These are phyloP conservation scores for Aromia moschata DNA, from an alignment of 2,888 invertebrate genomes.

Conservation along the genomic window DNA sequence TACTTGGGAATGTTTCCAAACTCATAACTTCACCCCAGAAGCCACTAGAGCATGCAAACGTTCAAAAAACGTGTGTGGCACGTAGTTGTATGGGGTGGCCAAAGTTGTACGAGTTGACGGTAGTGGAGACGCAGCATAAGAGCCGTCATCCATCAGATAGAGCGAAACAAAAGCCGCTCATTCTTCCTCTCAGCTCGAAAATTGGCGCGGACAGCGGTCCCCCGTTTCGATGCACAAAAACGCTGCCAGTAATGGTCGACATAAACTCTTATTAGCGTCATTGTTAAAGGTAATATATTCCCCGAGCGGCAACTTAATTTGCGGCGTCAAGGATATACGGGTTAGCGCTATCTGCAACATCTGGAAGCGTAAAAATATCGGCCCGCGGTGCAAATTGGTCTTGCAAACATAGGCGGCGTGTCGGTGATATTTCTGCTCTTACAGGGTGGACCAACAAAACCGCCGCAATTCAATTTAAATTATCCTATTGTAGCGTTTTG, in stretches of 20 bases:
- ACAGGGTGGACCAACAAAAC: not conserved
- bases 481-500: too few species aligned
- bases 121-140: too few species aligned
- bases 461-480: too few species aligned
- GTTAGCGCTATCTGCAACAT: conserved; percentile 6
- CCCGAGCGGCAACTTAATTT: conserved; percentile 10
- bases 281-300: conserved; percentile 9
- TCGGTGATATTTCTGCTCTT: not conserved
- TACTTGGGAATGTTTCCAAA: too few species aligned
- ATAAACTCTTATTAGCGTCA: conserved; percentile 8
- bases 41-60: too few species aligned
- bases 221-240: not conserved
- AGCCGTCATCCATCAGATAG: not conserved
- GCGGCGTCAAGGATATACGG: conserved; percentile 9
- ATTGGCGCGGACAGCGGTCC: not conserved
- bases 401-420: not conserved
- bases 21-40: too few species aligned
- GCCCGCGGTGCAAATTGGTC: not conserved
- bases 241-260: not conserved
- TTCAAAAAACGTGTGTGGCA: too few species aligned
- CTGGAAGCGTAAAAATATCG: conserved; percentile 1
- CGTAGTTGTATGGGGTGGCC: too few species aligned
- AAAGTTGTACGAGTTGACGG: too few species aligned
- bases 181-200: not conserved
- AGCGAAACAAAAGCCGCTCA: not conserved